phyloP scores from a whole-genome alignment of 2,888 invertebrate species.

The Luperina nickerlii region DNA sequence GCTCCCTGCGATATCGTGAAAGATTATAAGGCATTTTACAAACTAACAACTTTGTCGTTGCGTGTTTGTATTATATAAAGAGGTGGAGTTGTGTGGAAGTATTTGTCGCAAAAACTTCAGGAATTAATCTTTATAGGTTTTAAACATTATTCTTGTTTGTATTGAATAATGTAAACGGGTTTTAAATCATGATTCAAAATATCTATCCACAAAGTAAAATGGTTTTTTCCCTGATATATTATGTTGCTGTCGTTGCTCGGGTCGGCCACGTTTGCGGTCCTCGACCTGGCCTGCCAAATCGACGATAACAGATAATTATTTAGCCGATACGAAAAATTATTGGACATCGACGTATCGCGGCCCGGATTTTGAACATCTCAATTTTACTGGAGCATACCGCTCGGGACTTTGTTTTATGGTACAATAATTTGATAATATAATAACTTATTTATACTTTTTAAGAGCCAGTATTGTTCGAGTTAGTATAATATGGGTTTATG shows the following conservation, averaged over 20 bases:
- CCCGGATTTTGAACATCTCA: slow-evolving; percentile 84
- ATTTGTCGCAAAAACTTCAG: slow-evolving; percentile 62
- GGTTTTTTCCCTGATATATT: slow-evolving; percentile 51
- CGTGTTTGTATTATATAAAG: slow-evolving; percentile 59
- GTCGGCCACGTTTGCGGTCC: slow-evolving; percentile 83
- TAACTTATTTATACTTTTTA: slow-evolving; percentile 48
- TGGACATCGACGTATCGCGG: slow-evolving; percentile 79
- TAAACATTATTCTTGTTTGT: slow-evolving; percentile 58
- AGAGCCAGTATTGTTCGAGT: slow-evolving; percentile 29
- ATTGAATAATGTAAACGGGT: slow-evolving; percentile 56
- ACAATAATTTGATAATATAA: slow-evolving; percentile 62
- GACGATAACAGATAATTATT: slow-evolving; percentile 88
- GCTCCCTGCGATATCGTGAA: slow-evolving; percentile 64
- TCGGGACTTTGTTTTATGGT: slow-evolving; percentile 49
- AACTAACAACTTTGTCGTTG: slow-evolving; percentile 61
- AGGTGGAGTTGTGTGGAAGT: slow-evolving; percentile 49
- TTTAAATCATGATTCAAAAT: slow-evolving; percentile 55
- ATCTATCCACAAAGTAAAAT: slow-evolving; percentile 43
- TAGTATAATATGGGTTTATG: slow-evolving; percentile 30
- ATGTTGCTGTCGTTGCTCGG: slow-evolving; percentile 76
- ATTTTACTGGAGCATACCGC: slow-evolving; percentile 74
- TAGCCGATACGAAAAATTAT: slow-evolving; percentile 86
- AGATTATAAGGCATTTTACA: slow-evolving; percentile 67
- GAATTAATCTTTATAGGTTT: slow-evolving; percentile 63
- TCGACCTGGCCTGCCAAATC: slow-evolving; percentile 82